Evolutionary conservation across 2,888 invertebrate genomes (phyloP), one percentile per base, ranked within the genome.

Genomic region (Parnassius apollo): DNA sequence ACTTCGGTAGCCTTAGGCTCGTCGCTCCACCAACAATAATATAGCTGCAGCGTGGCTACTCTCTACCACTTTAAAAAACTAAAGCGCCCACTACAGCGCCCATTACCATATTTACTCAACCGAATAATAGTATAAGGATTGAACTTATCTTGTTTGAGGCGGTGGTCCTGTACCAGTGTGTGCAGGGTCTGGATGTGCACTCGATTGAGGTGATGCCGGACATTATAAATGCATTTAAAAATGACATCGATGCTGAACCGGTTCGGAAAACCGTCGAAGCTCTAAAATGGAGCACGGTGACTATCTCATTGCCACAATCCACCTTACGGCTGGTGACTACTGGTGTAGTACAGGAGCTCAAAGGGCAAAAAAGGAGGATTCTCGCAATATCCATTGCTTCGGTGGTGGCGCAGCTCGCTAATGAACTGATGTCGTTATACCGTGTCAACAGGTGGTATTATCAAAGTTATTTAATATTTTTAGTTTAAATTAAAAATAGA

Each of bases 201-300:
- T 95, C 95, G 54, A 93, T 96, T 58, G 96, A 97, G 76, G 95
- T 96, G 70, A 93, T 95, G 13, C 88, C 93, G 66, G 96, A 96
- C 79, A 96, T 97, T 62, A 88, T 95, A 71, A 95, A 95, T 75
- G 96, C 96, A 80, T 91, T 98, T 68, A 94, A 95, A 71, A 94
- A 93, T 77, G 95, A 96, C 74, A 96, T 97, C 70, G 93, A 94
- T 68, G 94, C 95, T 74, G 93, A 94, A 70, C 95, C 94, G 64
- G 93, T 94, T 22, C 95, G 96, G 77, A 96, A 96, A 78, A 97
- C 97, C 72, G 96, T 97, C 59, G 98, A 98, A 88, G 96, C 97
- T 63, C 96, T 97, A 85, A 96, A 98, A 93, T 98, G 98, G 98
- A 97, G 96, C 76, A 97, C 97, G 69, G 96, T 98, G 69, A 97